Conservation (phyloP, 1,140 invertebrate species). For the Ooceraea biroi region DNA sequence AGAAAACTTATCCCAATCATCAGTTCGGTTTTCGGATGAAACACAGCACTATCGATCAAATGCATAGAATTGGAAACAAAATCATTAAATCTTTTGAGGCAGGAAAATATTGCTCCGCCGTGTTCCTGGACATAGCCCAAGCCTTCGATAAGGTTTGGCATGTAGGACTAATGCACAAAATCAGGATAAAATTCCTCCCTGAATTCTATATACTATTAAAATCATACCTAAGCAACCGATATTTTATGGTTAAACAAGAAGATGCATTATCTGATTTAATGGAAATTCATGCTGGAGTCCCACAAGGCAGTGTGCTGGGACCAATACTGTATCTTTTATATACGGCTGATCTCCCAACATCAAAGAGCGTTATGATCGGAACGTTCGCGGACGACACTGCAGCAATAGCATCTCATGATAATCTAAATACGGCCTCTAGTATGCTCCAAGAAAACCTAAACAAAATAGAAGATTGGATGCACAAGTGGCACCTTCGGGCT, state of each 20-base stretch:
- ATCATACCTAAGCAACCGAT: slow-evolving; percentile 44
- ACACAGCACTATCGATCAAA: slow-evolving; percentile 55
- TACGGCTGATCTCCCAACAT: slow-evolving; percentile 57
- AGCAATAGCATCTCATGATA: slow-evolving; percentile 47
- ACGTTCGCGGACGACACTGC: slow-evolving; percentile 76
- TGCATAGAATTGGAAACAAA: slow-evolving; percentile 63
- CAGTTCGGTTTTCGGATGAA: slow-evolving; percentile 53
- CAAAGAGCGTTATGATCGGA: background rate
- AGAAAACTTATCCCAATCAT: slow-evolving; percentile 66
- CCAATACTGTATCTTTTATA: background rate
- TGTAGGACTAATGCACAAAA: slow-evolving; percentile 73
- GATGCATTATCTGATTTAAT: background rate
- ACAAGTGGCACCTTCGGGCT: too few species aligned
- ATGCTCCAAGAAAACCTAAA: background rate
- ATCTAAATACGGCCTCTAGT: background rate
- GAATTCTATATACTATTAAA: slow-evolving; percentile 27
- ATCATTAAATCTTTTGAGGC: slow-evolving; percentile 63
- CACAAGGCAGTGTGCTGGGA: background rate
- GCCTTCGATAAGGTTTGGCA: slow-evolving; percentile 81
- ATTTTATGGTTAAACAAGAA: slow-evolving; percentile 31
- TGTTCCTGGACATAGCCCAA: slow-evolving; percentile 78
- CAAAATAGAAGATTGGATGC: too few species aligned
- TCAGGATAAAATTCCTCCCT: slow-evolving; percentile 49
- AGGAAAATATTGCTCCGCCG: slow-evolving; percentile 73
- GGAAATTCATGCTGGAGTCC: background rate